Conservation (phyloP, 2,888 invertebrate species). For the Erebia palarica region DNA sequence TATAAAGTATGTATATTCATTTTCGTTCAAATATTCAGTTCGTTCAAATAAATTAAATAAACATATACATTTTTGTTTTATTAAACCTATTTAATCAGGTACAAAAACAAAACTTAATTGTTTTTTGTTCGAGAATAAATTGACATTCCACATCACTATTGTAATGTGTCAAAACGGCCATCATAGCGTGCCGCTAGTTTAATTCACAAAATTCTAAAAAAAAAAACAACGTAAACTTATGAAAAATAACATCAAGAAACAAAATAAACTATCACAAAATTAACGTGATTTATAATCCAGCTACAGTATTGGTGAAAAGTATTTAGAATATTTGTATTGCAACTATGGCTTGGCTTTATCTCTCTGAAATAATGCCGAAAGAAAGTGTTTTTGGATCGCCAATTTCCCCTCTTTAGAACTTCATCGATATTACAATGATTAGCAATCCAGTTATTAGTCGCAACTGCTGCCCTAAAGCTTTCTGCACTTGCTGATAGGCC, state of each 20-base stretch:
- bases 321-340: slow-evolving; percentile 1
- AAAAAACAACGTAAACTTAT: too few relatives aligned
- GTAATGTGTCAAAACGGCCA: too few relatives aligned
- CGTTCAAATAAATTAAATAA: too few relatives aligned
- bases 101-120: too few relatives aligned
- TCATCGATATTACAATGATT: slow-evolving; percentile 26
- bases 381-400: slow-evolving; percentile 21
- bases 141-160: too few relatives aligned
- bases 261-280: background rate
- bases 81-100: too few relatives aligned
- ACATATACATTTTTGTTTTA: too few relatives aligned
- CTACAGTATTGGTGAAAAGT: slow-evolving; percentile 13
- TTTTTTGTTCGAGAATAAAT: too few relatives aligned
- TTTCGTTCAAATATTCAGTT: too few relatives aligned
- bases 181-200: too few relatives aligned
- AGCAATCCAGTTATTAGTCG: slow-evolving; percentile 10
- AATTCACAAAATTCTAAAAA: background rate
- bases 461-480: slow-evolving; percentile 35
- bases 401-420: too few relatives aligned
- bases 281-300: background rate
- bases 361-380: slow-evolving; percentile 17
- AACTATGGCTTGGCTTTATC: background rate
- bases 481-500: slow-evolving; percentile 28
- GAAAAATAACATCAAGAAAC: background rate
- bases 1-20: too few relatives aligned